These are phyloP conservation scores for Bombus sibiricus DNA, from an alignment of 1,140 invertebrate species.

Conservation along the genomic window DNA sequence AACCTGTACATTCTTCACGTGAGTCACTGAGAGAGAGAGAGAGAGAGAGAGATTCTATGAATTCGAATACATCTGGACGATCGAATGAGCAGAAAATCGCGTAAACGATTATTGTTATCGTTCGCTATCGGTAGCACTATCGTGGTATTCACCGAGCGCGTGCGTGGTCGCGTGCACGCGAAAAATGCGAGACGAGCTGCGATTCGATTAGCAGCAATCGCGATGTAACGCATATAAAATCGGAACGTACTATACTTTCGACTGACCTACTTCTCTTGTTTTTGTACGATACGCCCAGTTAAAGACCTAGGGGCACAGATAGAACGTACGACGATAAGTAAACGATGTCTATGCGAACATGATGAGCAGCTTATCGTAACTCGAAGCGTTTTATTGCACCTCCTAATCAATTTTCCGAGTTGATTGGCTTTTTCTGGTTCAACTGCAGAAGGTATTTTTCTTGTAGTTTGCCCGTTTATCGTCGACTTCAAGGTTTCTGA, in stretches of 20 bases:
- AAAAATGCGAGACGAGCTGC: background rate
- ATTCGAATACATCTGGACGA: background rate
- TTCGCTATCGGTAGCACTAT: constrained; percentile 10
- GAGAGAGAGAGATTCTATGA: background rate
- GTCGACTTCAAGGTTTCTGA: no score
- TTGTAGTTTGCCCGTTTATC: no score
- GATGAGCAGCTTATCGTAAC: no score
- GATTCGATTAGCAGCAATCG: background rate
- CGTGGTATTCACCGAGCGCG: background rate
- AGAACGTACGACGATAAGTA: background rate
- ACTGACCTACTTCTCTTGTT: constrained; percentile 59
- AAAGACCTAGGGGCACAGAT: constrained; percentile 29
- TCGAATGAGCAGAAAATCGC: constrained; percentile 22
- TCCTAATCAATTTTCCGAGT: no score
- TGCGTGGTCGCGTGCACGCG: background rate
- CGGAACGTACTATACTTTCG: constrained; percentile 42
- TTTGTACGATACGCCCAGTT: constrained; percentile 49
- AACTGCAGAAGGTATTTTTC: no score
- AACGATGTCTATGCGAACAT: no score
- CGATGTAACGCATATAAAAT: background rate
- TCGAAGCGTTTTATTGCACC: no score
- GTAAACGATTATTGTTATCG: constrained; percentile 36
- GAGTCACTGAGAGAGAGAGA: background rate
- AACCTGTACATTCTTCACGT: background rate
- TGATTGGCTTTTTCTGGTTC: no score